Conservation (phyloP, 1,140 invertebrate genomes). For the Papilio xuthus region DNA sequence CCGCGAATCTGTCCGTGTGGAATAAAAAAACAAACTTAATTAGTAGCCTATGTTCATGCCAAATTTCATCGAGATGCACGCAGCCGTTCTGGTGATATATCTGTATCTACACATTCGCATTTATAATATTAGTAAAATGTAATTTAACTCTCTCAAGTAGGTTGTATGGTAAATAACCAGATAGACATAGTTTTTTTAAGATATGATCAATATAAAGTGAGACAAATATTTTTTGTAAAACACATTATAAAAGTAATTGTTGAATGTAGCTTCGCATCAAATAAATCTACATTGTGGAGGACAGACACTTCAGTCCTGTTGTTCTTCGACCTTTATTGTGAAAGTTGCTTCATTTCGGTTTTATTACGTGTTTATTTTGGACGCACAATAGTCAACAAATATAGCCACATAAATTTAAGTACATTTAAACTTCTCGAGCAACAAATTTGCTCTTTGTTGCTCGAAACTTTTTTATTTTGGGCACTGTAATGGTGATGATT, state of each 20-base stretch:
- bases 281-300: neutral
- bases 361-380: constrained; percentile 35
- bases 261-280: neutral
- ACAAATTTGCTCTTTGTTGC: constrained; percentile 22
- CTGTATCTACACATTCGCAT: too few relatives aligned
- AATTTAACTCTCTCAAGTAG: too few relatives aligned
- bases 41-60: too few relatives aligned
- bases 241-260: neutral
- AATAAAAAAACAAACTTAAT: too few relatives aligned
- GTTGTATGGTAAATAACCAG: too few relatives aligned
- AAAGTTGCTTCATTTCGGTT: constrained; percentile 27
- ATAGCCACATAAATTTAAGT: constrained; percentile 30
- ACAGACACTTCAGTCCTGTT: constrained; percentile 1
- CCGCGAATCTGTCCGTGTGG: too few relatives aligned
- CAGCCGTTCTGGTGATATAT: too few relatives aligned
- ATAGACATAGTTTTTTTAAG: too few relatives aligned
- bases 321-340: constrained; percentile 30
- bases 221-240: neutral
- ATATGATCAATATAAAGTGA: too few relatives aligned
- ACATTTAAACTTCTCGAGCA: constrained; percentile 21
- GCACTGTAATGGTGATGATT: neutral
- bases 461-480: neutral
- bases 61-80: too few relatives aligned
- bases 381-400: constrained; percentile 24
- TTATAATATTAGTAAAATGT: too few relatives aligned